Evolutionary conservation across 2,888 invertebrate species (phyloP), one percentile per base, ranked within the genome.

Genomic region (Coelinius sp.): DNA sequence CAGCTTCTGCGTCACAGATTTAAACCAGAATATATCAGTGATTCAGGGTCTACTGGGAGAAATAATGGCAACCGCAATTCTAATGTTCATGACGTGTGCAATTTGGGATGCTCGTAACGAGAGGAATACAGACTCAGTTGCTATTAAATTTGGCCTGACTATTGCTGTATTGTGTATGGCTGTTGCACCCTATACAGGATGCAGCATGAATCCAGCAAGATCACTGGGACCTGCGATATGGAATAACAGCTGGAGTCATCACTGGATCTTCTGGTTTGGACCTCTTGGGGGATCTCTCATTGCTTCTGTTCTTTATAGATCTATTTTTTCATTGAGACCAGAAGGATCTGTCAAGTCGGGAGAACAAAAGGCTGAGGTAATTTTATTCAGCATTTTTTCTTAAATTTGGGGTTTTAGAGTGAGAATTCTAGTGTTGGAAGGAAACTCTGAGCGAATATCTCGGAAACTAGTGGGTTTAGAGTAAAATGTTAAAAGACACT

Each of bases 201-300:
- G 91, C 49, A 92, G 93, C 82, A 91, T 94, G 92, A 94, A 94
- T 82, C 94, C 94, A 0, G 93, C 92, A 0, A 90, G 94, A 74
- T 89, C 91, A 4, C 90, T 95, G 17, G 95, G 90, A 0, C 94
- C 95, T 0, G 94, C 94, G 0, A 77, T 94, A 1, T 92, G 92
- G 89, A 92, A 92, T 35, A 90, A 90, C 1, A 88, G 89, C 46
- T 95, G 94, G 92, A 75, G 83, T 0, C 78, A 89, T 27, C 94
- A 94, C 75, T 95, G 94, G 94, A 88, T 92, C 0, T 94, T 92
- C 81, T 94, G 94, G 93, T 85, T 91, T 4, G 94, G 92, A 20
- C 94, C 94, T 0, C 63, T 91, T 22, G 73, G 82, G 1, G 89
- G 89, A 0, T 85, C 88, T 6, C 75, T 86, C 7, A 38, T 90